Evolutionary conservation across 2,797 vertebrate genomes (phyloP).

Genomic region (Malurus splendens): DNA sequence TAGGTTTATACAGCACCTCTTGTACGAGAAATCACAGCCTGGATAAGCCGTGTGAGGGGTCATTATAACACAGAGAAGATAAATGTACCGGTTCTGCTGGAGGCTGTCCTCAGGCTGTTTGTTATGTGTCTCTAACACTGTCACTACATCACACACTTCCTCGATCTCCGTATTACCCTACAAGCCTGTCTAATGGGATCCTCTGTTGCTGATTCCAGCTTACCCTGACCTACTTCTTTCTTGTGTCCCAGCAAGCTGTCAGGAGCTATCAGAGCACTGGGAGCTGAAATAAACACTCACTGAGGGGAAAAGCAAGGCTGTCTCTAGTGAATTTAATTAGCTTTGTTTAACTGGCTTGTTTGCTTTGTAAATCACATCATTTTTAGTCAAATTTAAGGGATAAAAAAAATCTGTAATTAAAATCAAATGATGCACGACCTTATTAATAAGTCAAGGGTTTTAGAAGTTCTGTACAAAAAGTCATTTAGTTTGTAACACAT

Average conservation of each 20-base stretch:
- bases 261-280: constrained; percentile 65
- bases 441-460: constrained; percentile 43
- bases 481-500: background rate
- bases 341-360: constrained; percentile 67
- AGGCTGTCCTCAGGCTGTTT: constrained; percentile 66
- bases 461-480: constrained; percentile 40
- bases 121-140: constrained; percentile 65
- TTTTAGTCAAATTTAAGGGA: constrained; percentile 55
- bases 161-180: constrained; percentile 59
- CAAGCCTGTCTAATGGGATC: constrained; percentile 67
- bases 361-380: constrained; percentile 62
- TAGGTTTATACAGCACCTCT: background rate
- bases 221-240: constrained; percentile 70
- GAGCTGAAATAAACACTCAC: constrained; percentile 71
- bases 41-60: constrained; percentile 44
- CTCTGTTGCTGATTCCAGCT: constrained; percentile 65
- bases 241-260: constrained; percentile 69
- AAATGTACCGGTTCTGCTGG: constrained; percentile 57
- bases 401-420: constrained; percentile 57
- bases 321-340: constrained; percentile 66
- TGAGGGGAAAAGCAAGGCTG: constrained; percentile 62
- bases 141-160: constrained; percentile 61
- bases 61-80: constrained; percentile 46
- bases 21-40: constrained; percentile 27
- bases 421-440: constrained; percentile 42